A percentile compares a stretch with the other conserved stretches of the same genome.
phyloP scores from a whole-genome alignment of 2,113 vertebrate species.

The Petromus typicus region DNA sequence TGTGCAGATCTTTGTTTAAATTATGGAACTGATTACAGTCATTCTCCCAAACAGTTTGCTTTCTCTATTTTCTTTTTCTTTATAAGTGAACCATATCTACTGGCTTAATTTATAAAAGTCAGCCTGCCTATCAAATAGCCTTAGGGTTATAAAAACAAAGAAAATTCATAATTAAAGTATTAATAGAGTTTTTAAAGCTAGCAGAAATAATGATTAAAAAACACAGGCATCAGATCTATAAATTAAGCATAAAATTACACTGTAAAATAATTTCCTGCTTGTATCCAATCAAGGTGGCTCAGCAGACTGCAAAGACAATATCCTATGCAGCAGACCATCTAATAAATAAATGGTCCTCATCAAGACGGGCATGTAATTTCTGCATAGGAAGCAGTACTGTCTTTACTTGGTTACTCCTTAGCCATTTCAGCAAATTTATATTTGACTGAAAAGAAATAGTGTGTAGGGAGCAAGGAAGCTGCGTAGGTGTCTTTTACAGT shows the following conservation, averaged over 20 bases:
- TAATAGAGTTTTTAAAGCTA: constrained; percentile 70
- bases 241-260: constrained; percentile 78
- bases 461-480: not conserved
- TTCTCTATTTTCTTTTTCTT: constrained; percentile 50
- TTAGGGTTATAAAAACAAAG: constrained; percentile 57
- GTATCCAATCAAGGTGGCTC: constrained; percentile 57
- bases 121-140: constrained; percentile 57
- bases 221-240: constrained; percentile 56
- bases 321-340: not conserved
- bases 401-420: constrained; percentile 26
- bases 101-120: constrained; percentile 67
- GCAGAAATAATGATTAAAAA: constrained; percentile 72
- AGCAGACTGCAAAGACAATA: constrained; percentile 54
- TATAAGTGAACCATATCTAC: constrained; percentile 67
- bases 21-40: constrained; percentile 4
- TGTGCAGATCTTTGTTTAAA: constrained; percentile 46
- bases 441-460: not conserved
- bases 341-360: constrained; percentile 53
- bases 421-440: constrained; percentile 9
- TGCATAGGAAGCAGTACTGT: constrained; percentile 9
- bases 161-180: constrained; percentile 73
- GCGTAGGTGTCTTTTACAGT: not conserved
- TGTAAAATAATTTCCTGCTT: constrained; percentile 64
- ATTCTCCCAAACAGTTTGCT: constrained; percentile 35
- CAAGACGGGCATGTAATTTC: constrained; percentile 54